Percentiles rank a stretch among this genome's conserved stretches.
Conservation (phyloP, 2,113 vertebrate genomes). For the Mus pahari region DNA sequence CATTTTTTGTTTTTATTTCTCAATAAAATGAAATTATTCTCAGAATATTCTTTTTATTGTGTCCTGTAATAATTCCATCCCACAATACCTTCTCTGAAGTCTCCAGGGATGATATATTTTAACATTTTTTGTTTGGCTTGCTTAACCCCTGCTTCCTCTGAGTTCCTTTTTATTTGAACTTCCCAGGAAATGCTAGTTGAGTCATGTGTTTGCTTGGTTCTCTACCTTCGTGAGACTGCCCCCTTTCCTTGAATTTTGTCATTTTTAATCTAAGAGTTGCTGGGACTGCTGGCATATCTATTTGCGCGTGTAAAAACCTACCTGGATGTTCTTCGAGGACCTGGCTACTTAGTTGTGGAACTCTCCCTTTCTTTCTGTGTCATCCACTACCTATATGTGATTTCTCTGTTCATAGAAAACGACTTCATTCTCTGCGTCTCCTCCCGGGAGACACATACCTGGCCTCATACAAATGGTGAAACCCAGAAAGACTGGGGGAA, state of each 20-base stretch:
- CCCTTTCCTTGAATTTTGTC: neutral
- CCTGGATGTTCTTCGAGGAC: neutral
- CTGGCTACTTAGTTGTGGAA: neutral
- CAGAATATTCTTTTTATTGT: neutral
- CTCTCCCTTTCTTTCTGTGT: neutral
- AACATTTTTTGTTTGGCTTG: neutral
- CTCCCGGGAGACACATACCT: neutral
- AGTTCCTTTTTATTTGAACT: neutral
- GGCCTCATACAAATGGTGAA: neutral
- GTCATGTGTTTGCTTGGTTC: neutral
- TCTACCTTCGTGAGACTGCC: neutral
- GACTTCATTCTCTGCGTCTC: neutral
- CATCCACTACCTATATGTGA: neutral
- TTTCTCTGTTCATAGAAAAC: slow-evolving; percentile 13
- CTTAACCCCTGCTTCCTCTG: neutral
- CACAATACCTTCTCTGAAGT: neutral
- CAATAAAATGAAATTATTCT: slow-evolving; percentile 9
- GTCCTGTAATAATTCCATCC: neutral
- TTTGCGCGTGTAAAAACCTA: neutral
- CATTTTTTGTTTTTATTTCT: slow-evolving; percentile 36
- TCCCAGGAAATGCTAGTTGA: neutral
- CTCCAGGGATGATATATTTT: neutral
- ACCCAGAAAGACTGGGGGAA: neutral
- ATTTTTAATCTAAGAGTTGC: neutral
- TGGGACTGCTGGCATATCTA: neutral